Conservation (phyloP, 1,140 invertebrate species). For the Ridgeia piscesae region DNA sequence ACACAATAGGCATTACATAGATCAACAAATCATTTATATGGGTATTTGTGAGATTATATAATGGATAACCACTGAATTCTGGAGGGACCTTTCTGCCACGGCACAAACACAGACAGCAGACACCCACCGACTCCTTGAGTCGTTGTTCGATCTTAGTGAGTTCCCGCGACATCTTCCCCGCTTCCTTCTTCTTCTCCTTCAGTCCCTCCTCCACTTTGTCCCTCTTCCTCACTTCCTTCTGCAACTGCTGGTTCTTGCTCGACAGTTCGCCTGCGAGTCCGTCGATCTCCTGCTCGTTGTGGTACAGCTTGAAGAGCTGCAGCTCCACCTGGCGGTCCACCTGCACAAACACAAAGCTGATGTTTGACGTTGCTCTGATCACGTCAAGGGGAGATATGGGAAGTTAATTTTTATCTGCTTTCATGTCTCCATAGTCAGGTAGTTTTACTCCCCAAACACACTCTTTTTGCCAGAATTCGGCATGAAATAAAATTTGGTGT, state of each 20-base stretch:
- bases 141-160: conserved; percentile 91
- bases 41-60: too few relatives aligned
- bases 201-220: conserved; percentile 85
- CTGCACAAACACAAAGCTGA: conserved; percentile 56
- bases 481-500: too few relatives aligned
- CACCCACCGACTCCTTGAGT: conserved; percentile 79
- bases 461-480: too few relatives aligned
- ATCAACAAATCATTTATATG: too few relatives aligned
- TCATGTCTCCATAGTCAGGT: neutral
- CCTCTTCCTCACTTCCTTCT: conserved; percentile 48
- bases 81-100: too few relatives aligned
- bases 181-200: conserved; percentile 92
- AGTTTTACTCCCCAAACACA: neutral
- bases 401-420: neutral
- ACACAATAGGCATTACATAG: too few relatives aligned
- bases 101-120: neutral
- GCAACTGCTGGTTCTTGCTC: conserved; percentile 64
- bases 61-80: too few relatives aligned
- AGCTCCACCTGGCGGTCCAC: conserved; percentile 78
- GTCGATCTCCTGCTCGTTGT: conserved; percentile 93
- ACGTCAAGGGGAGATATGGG: neutral
- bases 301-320: conserved; percentile 89
- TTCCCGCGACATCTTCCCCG: conserved; percentile 80
- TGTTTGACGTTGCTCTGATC: neutral
- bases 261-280: conserved; percentile 77